phyloP scores from a whole-genome alignment of 2,888 invertebrate species.

The Cantharis lateralis region DNA sequence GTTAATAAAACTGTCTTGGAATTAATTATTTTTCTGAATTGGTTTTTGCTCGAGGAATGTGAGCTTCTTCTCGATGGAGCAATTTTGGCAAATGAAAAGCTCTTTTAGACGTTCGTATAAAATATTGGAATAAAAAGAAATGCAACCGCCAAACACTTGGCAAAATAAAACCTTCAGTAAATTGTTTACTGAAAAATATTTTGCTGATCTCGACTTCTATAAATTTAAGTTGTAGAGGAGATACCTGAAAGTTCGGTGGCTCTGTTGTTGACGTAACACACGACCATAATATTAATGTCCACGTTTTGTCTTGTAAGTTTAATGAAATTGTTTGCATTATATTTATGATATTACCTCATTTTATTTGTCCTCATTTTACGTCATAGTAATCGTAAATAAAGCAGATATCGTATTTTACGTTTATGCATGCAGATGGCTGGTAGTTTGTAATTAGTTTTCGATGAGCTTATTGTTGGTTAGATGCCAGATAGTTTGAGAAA shows the following conservation, averaged over 20 bases:
- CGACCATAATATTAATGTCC: slow-evolving; percentile 30
- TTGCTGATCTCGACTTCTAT: slow-evolving; percentile 35
- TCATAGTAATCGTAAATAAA: slow-evolving; percentile 9
- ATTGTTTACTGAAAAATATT: slow-evolving; percentile 37
- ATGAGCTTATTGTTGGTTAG: slow-evolving; percentile 27
- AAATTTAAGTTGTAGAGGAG: slow-evolving; percentile 34
- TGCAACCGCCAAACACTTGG: slow-evolving; percentile 4
- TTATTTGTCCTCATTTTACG: slow-evolving; percentile 23
- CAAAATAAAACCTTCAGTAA: slow-evolving; percentile 30
- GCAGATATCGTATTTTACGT: slow-evolving; percentile 14
- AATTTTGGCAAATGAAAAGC: neutral
- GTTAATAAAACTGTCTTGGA: neutral
- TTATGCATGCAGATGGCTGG: slow-evolving; percentile 15
- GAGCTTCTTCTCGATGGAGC: neutral
- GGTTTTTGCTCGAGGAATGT: neutral
- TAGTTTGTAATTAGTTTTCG: slow-evolving; percentile 31
- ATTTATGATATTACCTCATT: slow-evolving; percentile 30
- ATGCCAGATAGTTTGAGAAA: slow-evolving; percentile 20
- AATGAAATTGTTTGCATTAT: slow-evolving; percentile 30
- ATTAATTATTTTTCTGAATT: too few species aligned
- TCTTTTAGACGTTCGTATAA: neutral
- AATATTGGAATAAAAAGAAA: neutral
- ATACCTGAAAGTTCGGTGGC: slow-evolving; percentile 28
- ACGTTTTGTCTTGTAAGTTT: slow-evolving; percentile 28
- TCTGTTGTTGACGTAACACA: slow-evolving; percentile 31